Conservation (phyloP, 2,888 invertebrate species). For the Chaitophorus viminalis region DNA sequence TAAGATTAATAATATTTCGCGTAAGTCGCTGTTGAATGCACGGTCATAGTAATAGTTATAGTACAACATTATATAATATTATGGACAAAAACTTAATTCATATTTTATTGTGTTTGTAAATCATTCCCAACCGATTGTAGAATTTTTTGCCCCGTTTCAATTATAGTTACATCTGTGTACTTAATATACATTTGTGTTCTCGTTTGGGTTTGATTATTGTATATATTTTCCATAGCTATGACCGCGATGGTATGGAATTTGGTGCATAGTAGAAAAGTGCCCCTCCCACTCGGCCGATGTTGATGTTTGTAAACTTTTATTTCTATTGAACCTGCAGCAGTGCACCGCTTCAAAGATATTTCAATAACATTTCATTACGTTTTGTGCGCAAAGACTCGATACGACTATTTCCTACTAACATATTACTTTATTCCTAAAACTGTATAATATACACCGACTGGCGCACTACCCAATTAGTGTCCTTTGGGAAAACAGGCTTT, state of each 20-base stretch:
- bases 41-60: background rate
- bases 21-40: background rate
- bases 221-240: background rate
- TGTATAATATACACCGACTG: no score
- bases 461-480: no score
- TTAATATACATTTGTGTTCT: no score
- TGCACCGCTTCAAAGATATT: no score
- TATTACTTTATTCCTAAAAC: no score
- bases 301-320: slow-evolving; percentile 20
- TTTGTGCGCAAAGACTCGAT: no score
- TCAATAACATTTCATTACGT: no score
- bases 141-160: background rate
- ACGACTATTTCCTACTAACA: no score
- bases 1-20: slow-evolving; percentile 36
- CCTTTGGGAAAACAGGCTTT: no score
- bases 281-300: background rate
- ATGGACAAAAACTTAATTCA: background rate
- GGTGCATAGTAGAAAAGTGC: background rate
- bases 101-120: background rate
- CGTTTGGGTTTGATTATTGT: background rate
- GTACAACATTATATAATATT: slow-evolving; percentile 14
- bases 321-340: background rate
- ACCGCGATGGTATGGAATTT: background rate
- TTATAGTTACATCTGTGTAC: no score
- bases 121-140: no score